phyloP scores from a whole-genome alignment of 2,888 invertebrate species.

The Spilarctia lutea region DNA sequence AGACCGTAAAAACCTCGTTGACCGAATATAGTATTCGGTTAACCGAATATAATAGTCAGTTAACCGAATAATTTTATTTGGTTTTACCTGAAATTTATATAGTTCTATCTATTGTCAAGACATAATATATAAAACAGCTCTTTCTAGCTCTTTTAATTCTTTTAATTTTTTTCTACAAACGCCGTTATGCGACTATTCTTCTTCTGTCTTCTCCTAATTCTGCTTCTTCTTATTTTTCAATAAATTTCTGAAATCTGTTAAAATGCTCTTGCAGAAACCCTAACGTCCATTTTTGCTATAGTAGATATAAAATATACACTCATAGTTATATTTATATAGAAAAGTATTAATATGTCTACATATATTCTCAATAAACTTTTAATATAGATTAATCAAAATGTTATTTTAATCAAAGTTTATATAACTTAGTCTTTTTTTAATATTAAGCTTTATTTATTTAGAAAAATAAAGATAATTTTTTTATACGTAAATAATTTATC shows the following conservation, averaged over 20 bases:
- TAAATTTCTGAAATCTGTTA: background rate
- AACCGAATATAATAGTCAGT: background rate
- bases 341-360: constrained; percentile 35
- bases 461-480: background rate
- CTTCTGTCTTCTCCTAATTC: background rate
- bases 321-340: constrained; percentile 47
- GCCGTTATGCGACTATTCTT: background rate
- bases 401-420: background rate
- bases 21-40: background rate
- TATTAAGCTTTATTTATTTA: background rate
- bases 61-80: background rate
- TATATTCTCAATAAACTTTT: constrained; percentile 22
- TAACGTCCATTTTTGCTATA: constrained; percentile 65
- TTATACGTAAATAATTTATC: background rate
- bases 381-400: background rate
- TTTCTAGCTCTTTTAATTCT: background rate
- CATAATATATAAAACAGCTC: background rate
- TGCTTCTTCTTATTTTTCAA: background rate
- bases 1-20: background rate
- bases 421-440: background rate
- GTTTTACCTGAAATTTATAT: background rate
- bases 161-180: background rate
- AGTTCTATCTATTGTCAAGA: background rate
- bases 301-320: constrained; percentile 49
- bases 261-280: constrained; percentile 55